These are phyloP conservation scores for Fopius arisanus DNA, from an alignment of 1,140 invertebrate species.

Conservation along the genomic window DNA sequence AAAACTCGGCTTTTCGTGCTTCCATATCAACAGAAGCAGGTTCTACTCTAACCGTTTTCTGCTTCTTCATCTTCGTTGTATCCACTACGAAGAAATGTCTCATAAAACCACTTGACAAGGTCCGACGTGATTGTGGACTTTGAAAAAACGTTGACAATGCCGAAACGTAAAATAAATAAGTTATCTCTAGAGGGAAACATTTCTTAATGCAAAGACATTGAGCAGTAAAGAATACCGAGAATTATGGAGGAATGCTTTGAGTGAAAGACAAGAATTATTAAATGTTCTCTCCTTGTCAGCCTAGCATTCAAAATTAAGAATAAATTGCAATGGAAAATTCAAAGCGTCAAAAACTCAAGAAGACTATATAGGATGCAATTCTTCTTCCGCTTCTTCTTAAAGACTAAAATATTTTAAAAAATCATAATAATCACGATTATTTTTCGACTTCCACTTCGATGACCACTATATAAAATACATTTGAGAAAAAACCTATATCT, in stretches of 20 bases:
- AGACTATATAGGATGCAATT: too few species aligned
- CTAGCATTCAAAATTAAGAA: too few species aligned
- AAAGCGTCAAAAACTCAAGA: too few species aligned
- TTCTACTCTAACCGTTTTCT: background rate
- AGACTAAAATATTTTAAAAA: too few species aligned
- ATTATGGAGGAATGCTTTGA: background rate
- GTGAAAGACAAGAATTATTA: too few species aligned
- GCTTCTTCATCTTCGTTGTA: background rate
- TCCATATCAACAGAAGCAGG: background rate
- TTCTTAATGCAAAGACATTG: background rate
- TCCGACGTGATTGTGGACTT: background rate
- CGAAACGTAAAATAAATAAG: background rate
- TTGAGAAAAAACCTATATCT: too few species aligned
- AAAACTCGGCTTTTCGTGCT: background rate
- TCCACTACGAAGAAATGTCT: background rate
- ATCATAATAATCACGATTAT: too few species aligned
- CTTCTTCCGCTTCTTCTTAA: too few species aligned
- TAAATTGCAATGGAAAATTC: too few species aligned
- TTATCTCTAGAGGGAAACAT: background rate
- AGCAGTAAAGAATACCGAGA: background rate
- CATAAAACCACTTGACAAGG: background rate
- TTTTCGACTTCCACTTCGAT: too few species aligned
- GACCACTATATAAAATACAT: too few species aligned
- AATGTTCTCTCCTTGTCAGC: too few species aligned
- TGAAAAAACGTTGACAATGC: background rate